Conservation (phyloP, 2,888 invertebrate species). For the Pharmacophagus antenor region DNA sequence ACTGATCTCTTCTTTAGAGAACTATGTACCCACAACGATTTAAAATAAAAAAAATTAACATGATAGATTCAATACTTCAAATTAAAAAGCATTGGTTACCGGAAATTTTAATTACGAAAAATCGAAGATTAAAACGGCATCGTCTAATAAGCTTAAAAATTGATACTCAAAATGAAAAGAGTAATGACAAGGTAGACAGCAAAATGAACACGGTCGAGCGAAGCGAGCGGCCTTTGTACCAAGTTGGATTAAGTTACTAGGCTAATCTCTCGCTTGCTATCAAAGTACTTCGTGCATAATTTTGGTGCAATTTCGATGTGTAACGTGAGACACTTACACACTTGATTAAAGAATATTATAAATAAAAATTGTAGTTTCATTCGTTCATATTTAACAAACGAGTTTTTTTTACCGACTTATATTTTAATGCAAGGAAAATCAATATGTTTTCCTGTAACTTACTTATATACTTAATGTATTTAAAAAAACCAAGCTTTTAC, state of each 20-base stretch:
- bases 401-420: no score
- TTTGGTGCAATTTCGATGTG: slow-evolving; percentile 13
- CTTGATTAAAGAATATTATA: no score
- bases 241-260: slow-evolving; percentile 25
- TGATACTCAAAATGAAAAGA: slow-evolving; percentile 20
- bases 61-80: no score
- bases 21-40: no score
- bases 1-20: no score
- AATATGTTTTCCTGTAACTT: no score
- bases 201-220: slow-evolving; percentile 17
- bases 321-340: background rate
- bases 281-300: slow-evolving; percentile 21
- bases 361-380: no score
- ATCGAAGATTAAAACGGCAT: slow-evolving; percentile 14
- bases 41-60: no score
- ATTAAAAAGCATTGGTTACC: background rate
- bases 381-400: no score
- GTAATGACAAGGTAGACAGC: slow-evolving; percentile 25
- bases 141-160: slow-evolving; percentile 10
- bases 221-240: slow-evolving; percentile 23
- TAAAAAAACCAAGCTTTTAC: no score
- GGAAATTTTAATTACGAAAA: background rate
- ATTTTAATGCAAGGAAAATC: no score
- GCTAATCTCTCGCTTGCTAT: slow-evolving; percentile 21
- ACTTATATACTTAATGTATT: no score